Base-by-base conservation (phyloP, 2,797 vertebrate species). In the Chaetodon trifasciatus region DNA sequence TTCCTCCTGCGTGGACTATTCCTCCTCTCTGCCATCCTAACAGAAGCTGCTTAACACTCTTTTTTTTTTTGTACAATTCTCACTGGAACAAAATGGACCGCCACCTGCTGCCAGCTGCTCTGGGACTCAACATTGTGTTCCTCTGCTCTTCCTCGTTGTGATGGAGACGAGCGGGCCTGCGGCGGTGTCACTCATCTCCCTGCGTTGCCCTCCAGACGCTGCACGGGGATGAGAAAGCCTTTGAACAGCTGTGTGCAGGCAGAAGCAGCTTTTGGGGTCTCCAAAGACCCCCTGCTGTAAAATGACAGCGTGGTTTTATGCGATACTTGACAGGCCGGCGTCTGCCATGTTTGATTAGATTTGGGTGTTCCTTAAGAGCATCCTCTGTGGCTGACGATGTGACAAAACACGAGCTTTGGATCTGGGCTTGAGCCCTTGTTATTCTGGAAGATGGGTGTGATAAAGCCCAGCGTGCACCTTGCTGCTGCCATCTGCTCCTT, bases 401-500 rank as follows among this genome's bases (percentile, higher is more conserved):
- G 67, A 88, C 74, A 76, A 74, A 80, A 40, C 73, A 72, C 65
- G 68, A 57, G 64, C 77, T 72, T 68, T n/a, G 55, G 77, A 83
- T 83, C 74, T 49, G 70, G 65, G 50, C 83, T 68, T 37, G 53
- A 83, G 74, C 49, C 70, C 76, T 81, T 69, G 83, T 88, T 79
- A 71, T 86, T 74, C 57, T 76, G 87, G 78, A 78, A 83, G 87
- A 86, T 47, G 79, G 62, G 67, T 44, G 78, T 53, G 88, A 83
- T 85, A 72, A 74, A 88, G 49, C 87, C 49, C 83, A 81, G 88
- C 73, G 1, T 91, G 91, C 79, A 81, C 88, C 90, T 90, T 74
- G 62, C 84, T 66, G 69, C 83, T 53, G 72, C 92, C 94, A 93
- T 95, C 93, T 94, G 93, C 78, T 92, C 67, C 69, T 58, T 78